Evolutionary conservation across 2,113 vertebrate genomes (phyloP).

Genomic region (Numida meleagris): DNA sequence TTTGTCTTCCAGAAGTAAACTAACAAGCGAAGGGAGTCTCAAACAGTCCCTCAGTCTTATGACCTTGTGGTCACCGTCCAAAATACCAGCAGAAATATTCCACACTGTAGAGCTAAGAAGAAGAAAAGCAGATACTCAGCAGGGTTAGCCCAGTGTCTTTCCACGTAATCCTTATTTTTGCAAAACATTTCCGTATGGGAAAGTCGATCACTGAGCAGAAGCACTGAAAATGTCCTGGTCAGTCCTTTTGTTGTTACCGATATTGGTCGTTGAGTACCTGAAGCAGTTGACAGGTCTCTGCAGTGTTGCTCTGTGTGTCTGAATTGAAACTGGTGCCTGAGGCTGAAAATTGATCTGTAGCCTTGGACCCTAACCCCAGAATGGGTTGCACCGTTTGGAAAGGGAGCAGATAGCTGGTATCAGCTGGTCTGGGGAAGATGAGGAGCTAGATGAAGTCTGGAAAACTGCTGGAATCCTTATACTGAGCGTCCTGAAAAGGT

Average conservation of each 20-base stretch:
- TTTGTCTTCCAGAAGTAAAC: slow-evolving; percentile 63
- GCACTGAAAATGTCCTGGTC: not conserved
- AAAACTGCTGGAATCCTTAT: not conserved
- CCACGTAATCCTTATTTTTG: slow-evolving; percentile 59
- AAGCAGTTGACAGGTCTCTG: not conserved
- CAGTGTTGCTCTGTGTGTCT: not conserved
- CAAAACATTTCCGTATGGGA: slow-evolving; percentile 64
- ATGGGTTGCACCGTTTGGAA: not conserved
- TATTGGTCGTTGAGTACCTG: not conserved
- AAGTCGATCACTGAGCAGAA: slow-evolving; percentile 21
- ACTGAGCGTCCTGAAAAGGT: not conserved
- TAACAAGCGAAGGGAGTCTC: slow-evolving; percentile 18
- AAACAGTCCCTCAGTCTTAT: not conserved
- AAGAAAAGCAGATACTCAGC: slow-evolving; percentile 69
- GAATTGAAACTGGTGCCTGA: slow-evolving; percentile 28
- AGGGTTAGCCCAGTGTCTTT: slow-evolving; percentile 56
- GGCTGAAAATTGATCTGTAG: slow-evolving; percentile 26
- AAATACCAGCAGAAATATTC: slow-evolving; percentile 50
- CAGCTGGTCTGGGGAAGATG: not conserved
- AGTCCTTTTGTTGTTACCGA: not conserved
- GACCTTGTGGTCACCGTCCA: slow-evolving; percentile 63
- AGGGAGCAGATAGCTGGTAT: not conserved
- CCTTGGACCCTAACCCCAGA: not conserved
- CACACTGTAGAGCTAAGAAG: not conserved
- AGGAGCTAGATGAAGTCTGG: not conserved